Conservation (phyloP, 2,888 invertebrate species). For the Orchesellides sinensis region DNA sequence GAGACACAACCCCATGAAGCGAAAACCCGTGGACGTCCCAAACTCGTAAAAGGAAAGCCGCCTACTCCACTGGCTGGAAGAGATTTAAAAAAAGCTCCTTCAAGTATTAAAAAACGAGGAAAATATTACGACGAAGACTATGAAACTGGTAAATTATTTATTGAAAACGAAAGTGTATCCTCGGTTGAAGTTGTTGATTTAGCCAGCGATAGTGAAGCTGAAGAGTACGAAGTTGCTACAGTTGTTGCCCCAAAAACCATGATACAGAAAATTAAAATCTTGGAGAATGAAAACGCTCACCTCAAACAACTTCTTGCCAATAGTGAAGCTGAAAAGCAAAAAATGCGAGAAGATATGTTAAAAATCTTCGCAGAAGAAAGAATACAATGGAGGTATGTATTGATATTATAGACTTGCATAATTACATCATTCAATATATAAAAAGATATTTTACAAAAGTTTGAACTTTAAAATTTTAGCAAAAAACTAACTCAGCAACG, state of each 20-base stretch:
- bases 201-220: slow-evolving; percentile 22
- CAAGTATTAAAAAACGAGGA: too few relatives aligned
- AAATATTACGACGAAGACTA: too few relatives aligned
- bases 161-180: too few relatives aligned
- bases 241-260: slow-evolving; percentile 57
- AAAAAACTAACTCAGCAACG: background rate
- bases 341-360: slow-evolving; percentile 32
- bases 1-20: too few relatives aligned
- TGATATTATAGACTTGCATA: background rate
- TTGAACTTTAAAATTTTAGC: slow-evolving; percentile 1
- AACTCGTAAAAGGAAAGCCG: slow-evolving; percentile 26
- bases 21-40: too few relatives aligned
- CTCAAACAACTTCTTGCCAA: background rate
- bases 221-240: slow-evolving; percentile 31
- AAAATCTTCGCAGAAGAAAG: slow-evolving; percentile 24
- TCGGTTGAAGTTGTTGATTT: background rate
- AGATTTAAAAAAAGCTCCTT: background rate
- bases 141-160: too few relatives aligned
- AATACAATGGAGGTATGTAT: slow-evolving; percentile 4
- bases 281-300: slow-evolving; percentile 13
- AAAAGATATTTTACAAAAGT: background rate
- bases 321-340: slow-evolving; percentile 25
- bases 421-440: background rate
- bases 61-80: slow-evolving; percentile 11
- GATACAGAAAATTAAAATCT: slow-evolving; percentile 13